phyloP scores from a whole-genome alignment of 2,113 vertebrate genomes.

The Narcine bancroftii region DNA sequence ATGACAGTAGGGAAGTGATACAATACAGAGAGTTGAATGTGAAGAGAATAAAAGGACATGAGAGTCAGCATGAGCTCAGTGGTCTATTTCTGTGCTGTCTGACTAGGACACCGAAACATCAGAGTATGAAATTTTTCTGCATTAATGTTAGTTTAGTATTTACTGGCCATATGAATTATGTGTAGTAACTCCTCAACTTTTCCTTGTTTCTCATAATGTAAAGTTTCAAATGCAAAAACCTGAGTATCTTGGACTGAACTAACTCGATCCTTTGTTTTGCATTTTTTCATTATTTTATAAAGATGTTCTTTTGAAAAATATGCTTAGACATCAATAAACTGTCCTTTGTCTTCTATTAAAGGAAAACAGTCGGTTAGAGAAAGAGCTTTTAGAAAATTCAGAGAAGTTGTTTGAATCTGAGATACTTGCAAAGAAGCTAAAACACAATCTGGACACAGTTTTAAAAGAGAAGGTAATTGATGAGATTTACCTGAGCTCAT shows the following conservation, averaged over 20 bases:
- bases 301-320: neutral
- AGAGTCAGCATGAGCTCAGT: too few relatives aligned
- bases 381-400: constrained; percentile 70
- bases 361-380: constrained; percentile 83
- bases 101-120: neutral
- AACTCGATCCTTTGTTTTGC: neutral
- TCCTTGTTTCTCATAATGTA: neutral
- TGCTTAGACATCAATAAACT: neutral
- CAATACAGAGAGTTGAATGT: too few relatives aligned
- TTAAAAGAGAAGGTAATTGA: constrained; percentile 76
- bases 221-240: neutral
- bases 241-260: neutral
- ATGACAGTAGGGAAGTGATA: too few relatives aligned
- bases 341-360: constrained; percentile 42
- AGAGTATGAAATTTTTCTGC: neutral
- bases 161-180: neutral
- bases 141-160: neutral
- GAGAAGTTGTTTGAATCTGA: constrained; percentile 71
- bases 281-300: neutral
- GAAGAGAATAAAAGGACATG: too few relatives aligned
- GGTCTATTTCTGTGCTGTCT: neutral
- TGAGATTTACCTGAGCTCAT: neutral
- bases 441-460: constrained; percentile 73
- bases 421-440: constrained; percentile 68
- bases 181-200: neutral